Evolutionary conservation across 2,797 vertebrate species (phyloP).

Genomic region (Schizopygopsis malacanthus): DNA sequence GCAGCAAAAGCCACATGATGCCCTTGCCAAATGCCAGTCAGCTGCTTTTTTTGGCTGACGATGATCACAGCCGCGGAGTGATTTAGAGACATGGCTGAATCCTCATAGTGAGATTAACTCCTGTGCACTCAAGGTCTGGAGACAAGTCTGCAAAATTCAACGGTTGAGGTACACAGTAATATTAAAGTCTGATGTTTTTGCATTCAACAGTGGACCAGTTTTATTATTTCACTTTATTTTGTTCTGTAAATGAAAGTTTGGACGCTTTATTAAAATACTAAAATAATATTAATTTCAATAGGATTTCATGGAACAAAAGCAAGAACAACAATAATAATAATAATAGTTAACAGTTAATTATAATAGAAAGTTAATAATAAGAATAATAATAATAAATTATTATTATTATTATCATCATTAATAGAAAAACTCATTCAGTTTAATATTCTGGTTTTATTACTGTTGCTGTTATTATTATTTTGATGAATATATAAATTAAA

Average conservation of each 20-base stretch:
- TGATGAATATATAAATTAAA: not conserved
- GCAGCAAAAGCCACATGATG: slow-evolving; percentile 16
- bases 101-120: slow-evolving; percentile 9
- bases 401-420: not conserved
- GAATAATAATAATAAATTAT: not conserved
- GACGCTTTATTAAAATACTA: not conserved
- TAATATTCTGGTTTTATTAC: not conserved
- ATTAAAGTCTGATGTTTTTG: not conserved
- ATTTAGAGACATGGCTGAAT: not conserved
- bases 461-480: not conserved
- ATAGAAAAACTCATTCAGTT: not conserved
- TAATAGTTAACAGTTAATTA: not conserved
- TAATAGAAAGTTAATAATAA: too few relatives aligned
- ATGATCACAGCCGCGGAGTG: not conserved
- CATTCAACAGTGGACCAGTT: not conserved
- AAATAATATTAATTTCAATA: not conserved
- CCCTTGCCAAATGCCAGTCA: slow-evolving; percentile 45
- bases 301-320: not conserved
- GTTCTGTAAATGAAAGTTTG: not conserved
- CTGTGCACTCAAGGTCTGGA: not conserved
- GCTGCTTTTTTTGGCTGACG: slow-evolving; percentile 43
- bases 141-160: not conserved
- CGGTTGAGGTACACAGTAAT: not conserved
- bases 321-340: not conserved
- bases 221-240: not conserved